These are phyloP conservation scores for Gobionotothen gibberifrons DNA, from an alignment of 2,797 vertebrate genomes.

Conservation along the genomic window DNA sequence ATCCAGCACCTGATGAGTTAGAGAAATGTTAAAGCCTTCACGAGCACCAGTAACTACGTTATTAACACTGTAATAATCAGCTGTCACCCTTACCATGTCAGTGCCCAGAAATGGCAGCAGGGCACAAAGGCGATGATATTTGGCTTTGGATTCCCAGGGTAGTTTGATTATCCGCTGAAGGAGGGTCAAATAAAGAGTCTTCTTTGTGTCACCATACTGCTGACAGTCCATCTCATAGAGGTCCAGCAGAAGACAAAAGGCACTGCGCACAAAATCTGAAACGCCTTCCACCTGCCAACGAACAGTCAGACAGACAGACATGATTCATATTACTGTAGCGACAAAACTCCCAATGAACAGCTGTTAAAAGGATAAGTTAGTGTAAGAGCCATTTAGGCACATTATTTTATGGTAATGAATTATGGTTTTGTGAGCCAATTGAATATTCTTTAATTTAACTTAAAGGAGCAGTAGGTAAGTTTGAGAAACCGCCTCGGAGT, in stretches of 20 bases:
- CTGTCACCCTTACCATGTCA: constrained; percentile 78
- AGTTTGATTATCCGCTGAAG: constrained; percentile 82
- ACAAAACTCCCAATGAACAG: too few relatives aligned
- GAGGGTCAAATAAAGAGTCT: constrained; percentile 77
- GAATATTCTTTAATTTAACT: too few relatives aligned
- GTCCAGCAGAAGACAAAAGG: constrained; percentile 86
- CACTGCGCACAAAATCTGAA: constrained; percentile 82
- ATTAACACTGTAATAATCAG: neutral
- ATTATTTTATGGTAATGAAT: too few relatives aligned
- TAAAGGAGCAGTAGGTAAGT: too few relatives aligned
- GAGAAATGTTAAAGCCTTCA: constrained; percentile 28
- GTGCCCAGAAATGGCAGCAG: constrained; percentile 87
- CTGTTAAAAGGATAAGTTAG: too few relatives aligned
- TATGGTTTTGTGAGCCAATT: too few relatives aligned
- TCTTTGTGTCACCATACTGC: constrained; percentile 78
- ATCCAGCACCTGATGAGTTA: constrained; percentile 82
- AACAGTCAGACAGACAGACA: constrained; percentile 1
- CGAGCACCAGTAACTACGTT: neutral
- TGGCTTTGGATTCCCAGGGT: constrained; percentile 90
- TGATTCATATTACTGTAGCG: neutral
- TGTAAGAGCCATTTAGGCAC: too few relatives aligned
- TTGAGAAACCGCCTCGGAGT: too few relatives aligned
- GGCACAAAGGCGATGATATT: constrained; percentile 86
- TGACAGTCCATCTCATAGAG: constrained; percentile 87
- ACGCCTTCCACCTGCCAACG: constrained; percentile 86